phyloP scores from a whole-genome alignment of 1,140 invertebrate species.

The Ditylenchus dipsaci region DNA sequence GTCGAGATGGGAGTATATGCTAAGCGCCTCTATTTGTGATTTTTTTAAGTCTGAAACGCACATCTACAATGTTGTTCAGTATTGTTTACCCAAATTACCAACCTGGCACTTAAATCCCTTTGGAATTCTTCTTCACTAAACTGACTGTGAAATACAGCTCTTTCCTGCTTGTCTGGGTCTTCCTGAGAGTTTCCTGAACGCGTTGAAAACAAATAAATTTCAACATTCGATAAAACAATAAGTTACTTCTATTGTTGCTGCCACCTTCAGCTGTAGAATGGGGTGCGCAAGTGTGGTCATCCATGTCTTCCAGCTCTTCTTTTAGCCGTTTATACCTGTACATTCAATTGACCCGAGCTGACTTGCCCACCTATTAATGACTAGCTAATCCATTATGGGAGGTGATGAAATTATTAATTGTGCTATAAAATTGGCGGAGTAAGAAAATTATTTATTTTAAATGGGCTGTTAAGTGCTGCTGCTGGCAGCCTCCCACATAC shows the following conservation, averaged over 20 bases:
- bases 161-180: constrained; percentile 1
- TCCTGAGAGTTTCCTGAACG: background rate
- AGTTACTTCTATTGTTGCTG: background rate
- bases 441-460: no score
- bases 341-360: background rate
- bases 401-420: no score
- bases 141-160: constrained; percentile 37
- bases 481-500: no score
- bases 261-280: background rate
- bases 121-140: constrained; percentile 42
- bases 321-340: background rate
- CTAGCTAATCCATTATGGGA: no score
- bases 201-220: background rate
- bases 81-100: no score
- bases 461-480: no score
- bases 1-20: no score
- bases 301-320: background rate
- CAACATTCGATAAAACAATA: background rate
- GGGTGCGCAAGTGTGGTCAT: background rate
- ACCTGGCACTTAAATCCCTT: constrained; percentile 28
- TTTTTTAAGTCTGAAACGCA: no score
- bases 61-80: no score
- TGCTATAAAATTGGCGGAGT: no score
- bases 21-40: no score
- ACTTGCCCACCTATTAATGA: no score